phyloP scores from a whole-genome alignment of 2,797 vertebrate genomes.

The Heliangelus exortis region DNA sequence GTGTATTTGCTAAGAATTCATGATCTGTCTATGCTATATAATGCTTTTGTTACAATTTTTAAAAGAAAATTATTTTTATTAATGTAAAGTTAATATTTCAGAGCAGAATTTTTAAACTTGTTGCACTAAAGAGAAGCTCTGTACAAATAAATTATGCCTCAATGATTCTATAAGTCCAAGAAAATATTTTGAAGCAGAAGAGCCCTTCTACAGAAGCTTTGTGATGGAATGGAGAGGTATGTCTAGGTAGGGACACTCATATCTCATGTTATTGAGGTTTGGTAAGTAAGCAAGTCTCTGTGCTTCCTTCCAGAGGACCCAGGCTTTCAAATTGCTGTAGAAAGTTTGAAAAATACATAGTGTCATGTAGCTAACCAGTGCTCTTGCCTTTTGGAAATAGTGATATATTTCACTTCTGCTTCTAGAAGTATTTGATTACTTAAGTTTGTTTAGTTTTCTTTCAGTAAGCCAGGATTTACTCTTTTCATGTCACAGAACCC shows the following conservation, averaged over 20 bases:
- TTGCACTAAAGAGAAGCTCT: constrained; percentile 83
- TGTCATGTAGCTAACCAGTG: constrained; percentile 47
- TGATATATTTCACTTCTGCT: constrained; percentile 75
- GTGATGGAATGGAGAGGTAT: constrained; percentile 43
- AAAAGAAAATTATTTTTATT: constrained; percentile 85
- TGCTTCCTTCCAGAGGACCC: constrained; percentile 80
- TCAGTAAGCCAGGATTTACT: constrained; percentile 48
- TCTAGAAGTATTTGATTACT: constrained; percentile 72
- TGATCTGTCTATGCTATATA: constrained; percentile 81
- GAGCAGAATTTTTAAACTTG: constrained; percentile 84
- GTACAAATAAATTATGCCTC: constrained; percentile 76
- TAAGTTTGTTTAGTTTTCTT: constrained; percentile 67
- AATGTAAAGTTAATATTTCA: constrained; percentile 84
- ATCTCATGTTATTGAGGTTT: constrained; percentile 49
- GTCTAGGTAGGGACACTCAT: constrained; percentile 45
- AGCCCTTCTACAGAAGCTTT: constrained; percentile 70
- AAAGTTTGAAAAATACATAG: neutral
- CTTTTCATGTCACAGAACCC: constrained; percentile 13
- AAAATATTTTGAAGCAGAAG: constrained; percentile 74
- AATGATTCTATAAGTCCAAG: constrained; percentile 75
- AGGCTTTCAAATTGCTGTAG: constrained; percentile 70
- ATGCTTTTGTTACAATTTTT: constrained; percentile 85
- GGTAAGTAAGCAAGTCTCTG: constrained; percentile 70
- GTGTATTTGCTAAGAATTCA: constrained; percentile 82
- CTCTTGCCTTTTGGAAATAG: constrained; percentile 74